Percentiles rank a stretch among this genome's conserved stretches.
Conservation (phyloP, 1,140 invertebrate genomes). For the Bombus sylvicola region DNA sequence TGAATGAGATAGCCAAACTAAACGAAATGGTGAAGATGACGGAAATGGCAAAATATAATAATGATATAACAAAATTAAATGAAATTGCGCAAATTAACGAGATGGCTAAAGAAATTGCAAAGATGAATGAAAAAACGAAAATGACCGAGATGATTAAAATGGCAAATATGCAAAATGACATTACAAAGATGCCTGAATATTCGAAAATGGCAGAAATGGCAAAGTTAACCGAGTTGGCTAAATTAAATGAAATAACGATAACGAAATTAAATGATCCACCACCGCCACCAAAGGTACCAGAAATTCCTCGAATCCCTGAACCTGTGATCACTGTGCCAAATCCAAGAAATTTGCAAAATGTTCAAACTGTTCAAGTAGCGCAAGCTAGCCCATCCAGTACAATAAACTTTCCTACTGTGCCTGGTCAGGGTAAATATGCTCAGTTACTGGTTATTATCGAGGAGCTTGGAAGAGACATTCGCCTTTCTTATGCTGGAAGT, state of each 20-base stretch:
- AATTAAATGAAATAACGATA: slow-evolving; percentile 82
- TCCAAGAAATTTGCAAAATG: slow-evolving; percentile 79
- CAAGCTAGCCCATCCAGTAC: slow-evolving; percentile 79
- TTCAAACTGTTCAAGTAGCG: slow-evolving; percentile 77
- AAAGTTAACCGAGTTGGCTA: slow-evolving; percentile 80
- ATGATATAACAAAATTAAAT: slow-evolving; percentile 76
- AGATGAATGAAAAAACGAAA: slow-evolving; percentile 81
- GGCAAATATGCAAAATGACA: slow-evolving; percentile 80
- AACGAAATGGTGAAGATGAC: slow-evolving; percentile 82
- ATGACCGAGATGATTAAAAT: slow-evolving; percentile 83
- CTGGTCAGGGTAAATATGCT: slow-evolving; percentile 87
- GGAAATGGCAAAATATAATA: slow-evolving; percentile 81
- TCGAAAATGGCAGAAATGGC: slow-evolving; percentile 82
- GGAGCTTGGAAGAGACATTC: slow-evolving; percentile 92
- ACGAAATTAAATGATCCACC: slow-evolving; percentile 80
- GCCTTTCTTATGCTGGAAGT: slow-evolving; percentile 92
- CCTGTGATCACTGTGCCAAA: slow-evolving; percentile 82
- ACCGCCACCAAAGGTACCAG: slow-evolving; percentile 71
- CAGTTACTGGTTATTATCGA: slow-evolving; percentile 92
- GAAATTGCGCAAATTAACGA: slow-evolving; percentile 82
- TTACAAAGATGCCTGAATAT: slow-evolving; percentile 78
- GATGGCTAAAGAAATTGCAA: slow-evolving; percentile 81
- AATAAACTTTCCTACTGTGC: slow-evolving; percentile 79
- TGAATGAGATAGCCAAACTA: slow-evolving; percentile 80
- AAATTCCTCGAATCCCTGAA: slow-evolving; percentile 79